Evolutionary conservation across 2,888 invertebrate genomes (phyloP).

Genomic region (Idaea dimidiata): DNA sequence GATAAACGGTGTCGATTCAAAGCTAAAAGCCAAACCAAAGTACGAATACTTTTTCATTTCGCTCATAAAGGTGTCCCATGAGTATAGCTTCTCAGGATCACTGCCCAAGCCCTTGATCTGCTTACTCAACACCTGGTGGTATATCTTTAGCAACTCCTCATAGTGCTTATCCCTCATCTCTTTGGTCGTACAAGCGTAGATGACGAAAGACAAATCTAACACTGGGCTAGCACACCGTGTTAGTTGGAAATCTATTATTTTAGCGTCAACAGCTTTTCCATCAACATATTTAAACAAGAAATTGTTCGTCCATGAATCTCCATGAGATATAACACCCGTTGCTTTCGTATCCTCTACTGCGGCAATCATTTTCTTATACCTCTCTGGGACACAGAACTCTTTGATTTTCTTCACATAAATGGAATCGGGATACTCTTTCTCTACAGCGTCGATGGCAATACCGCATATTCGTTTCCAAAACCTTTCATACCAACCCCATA

Average conservation of each 20-base stretch:
- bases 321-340: constrained; percentile 84
- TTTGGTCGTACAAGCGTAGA: constrained; percentile 82
- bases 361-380: constrained; percentile 71
- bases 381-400: constrained; percentile 74
- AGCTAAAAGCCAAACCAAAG: constrained; percentile 81
- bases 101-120: constrained; percentile 82
- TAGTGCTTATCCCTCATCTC: constrained; percentile 80
- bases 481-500: constrained; percentile 79
- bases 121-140: constrained; percentile 78
- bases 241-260: constrained; percentile 87
- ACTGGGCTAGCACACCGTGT: constrained; percentile 80
- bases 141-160: constrained; percentile 80
- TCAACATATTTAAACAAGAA: constrained; percentile 79
- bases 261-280: constrained; percentile 56
- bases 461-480: constrained; percentile 75
- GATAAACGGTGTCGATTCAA: constrained; percentile 82
- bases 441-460: constrained; percentile 83
- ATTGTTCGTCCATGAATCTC: constrained; percentile 89
- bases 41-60: constrained; percentile 80
- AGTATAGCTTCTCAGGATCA: constrained; percentile 77
- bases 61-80: constrained; percentile 69
- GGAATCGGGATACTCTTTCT: constrained; percentile 81
- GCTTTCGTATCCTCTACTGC: constrained; percentile 57
- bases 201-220: constrained; percentile 79
- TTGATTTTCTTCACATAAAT: constrained; percentile 80